Conservation (phyloP, 2,888 invertebrate genomes). For the Bembecia ichneumoniformis region DNA sequence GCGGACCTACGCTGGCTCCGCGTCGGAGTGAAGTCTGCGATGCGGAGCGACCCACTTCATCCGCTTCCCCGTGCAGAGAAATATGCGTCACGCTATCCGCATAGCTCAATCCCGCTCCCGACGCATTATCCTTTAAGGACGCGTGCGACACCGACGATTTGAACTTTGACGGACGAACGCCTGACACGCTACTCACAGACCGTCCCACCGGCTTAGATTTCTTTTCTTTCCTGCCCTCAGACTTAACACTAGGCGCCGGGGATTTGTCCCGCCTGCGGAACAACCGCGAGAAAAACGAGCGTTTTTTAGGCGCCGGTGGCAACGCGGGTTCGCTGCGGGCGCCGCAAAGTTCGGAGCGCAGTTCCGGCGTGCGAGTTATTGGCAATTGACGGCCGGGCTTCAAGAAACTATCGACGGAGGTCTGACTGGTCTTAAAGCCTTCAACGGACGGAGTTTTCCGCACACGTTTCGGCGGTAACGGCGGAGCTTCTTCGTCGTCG, state of each 20-base stretch:
- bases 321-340: slow-evolving; percentile 56
- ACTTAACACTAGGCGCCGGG: slow-evolving; percentile 54
- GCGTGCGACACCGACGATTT: slow-evolving; percentile 53
- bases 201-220: slow-evolving; percentile 66
- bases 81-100: slow-evolving; percentile 77
- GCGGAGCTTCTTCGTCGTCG: slow-evolving; percentile 79
- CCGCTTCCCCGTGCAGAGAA: slow-evolving; percentile 74
- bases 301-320: slow-evolving; percentile 56
- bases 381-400: slow-evolving; percentile 50
- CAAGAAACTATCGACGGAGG: slow-evolving; percentile 51
- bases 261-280: slow-evolving; percentile 60
- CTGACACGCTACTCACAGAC: slow-evolving; percentile 75
- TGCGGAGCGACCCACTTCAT: slow-evolving; percentile 32
- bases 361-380: slow-evolving; percentile 33
- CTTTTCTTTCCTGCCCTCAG: slow-evolving; percentile 39
- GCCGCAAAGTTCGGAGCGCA: slow-evolving; percentile 27
- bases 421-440: slow-evolving; percentile 52
- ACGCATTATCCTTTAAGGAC: slow-evolving; percentile 55
- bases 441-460: slow-evolving; percentile 65
- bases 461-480: slow-evolving; percentile 84
- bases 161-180: slow-evolving; percentile 67
- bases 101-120: slow-evolving; percentile 52
- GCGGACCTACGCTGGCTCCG: slow-evolving; percentile 37
- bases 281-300: slow-evolving; percentile 60
- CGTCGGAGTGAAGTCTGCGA: slow-evolving; percentile 42